Base-by-base conservation (phyloP, 2,113 vertebrate species). In the Eudyptes chrysolophus region DNA sequence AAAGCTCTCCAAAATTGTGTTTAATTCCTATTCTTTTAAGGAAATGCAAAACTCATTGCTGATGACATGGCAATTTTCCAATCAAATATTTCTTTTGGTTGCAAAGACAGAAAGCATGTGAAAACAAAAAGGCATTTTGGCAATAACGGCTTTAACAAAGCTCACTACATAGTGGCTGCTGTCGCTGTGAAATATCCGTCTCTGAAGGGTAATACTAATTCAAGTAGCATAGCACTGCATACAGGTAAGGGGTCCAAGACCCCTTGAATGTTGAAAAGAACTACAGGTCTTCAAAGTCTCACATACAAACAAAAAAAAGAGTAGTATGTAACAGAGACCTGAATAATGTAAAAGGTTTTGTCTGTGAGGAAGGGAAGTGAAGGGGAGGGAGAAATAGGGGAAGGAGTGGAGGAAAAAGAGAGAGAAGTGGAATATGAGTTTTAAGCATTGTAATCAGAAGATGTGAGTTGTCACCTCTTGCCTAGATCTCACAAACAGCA, bases 191-290 rank as follows among this genome's bases (percentile, higher is more conserved):
- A 96, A 97, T 94, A 65, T 2, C 6, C 14, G 78, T 49, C 78
- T 97, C 97, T 98, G 90, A 97, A 97, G 54, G 76, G 32, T 94
- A 94, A 93, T 96, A 93, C 86, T 95, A 93, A 97, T 97, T 97
- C 92, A 84, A 92, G 61, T 40, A 94, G 42, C 64, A 83, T 62
- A 90, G 13, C 27, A 70, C 60, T 94, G 40, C 58, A 84, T 71
- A 91, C 3, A 84, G 83, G 90, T 88, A 96, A 97, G 83, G 38
- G 57, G 42, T 44, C 72, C 60, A 92, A 95, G 92, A 95, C 77
- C 74, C 77, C 74, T 88, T 96, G 74, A 96, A 94, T 74, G 78
- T 79, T 96, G 86, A 97, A 97, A 97, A 98, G 83, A 97, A 65
- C 54, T 79, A 90, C 51, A 94, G 78, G 97, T 97, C 93, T 97